Percentiles rank a stretch among this genome's conserved stretches.
Conservation (phyloP, 1,140 invertebrate genomes). For the Drosophila nebulosa region DNA sequence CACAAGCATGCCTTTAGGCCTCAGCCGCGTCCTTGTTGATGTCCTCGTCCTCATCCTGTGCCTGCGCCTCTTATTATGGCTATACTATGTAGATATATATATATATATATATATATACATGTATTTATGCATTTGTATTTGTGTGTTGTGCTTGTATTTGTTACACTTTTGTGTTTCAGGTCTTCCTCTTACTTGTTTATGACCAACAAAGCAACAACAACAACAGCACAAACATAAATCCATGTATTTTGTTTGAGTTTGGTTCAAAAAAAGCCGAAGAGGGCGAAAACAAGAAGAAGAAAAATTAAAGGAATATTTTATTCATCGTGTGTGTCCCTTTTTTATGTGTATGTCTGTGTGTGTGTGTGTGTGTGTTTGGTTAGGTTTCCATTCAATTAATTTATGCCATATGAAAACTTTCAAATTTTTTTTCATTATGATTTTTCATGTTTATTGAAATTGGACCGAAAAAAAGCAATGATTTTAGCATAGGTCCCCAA, state of each 20-base stretch:
- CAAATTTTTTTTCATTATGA: slow-evolving; percentile 13
- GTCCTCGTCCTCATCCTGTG: slow-evolving; percentile 10
- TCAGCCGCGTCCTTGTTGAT: slow-evolving; percentile 6
- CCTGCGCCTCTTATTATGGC: no score
- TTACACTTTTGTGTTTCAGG: slow-evolving; percentile 28
- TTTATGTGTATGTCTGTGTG: not conserved
- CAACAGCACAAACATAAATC: slow-evolving; percentile 20
- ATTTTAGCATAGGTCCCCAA: not conserved
- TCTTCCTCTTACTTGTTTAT: slow-evolving; percentile 52
- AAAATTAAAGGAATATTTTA: slow-evolving; percentile 1
- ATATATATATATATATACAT: not conserved
- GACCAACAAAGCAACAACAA: slow-evolving; percentile 21
- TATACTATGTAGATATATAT: not conserved
- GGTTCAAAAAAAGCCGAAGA: not conserved
- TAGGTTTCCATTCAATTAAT: slow-evolving; percentile 37
- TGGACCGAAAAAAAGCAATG: not conserved
- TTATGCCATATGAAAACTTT: slow-evolving; percentile 34
- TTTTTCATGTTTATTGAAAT: slow-evolving; percentile 19
- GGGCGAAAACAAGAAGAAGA: not conserved
- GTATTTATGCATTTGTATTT: not conserved
- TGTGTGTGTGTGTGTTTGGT: not conserved
- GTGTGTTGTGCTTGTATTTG: slow-evolving; percentile 11
- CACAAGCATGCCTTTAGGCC: slow-evolving; percentile 47
- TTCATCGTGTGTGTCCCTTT: slow-evolving; percentile 17
- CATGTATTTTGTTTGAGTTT: slow-evolving; percentile 34